Conservation (phyloP, 2,797 vertebrate genomes). For the Gouania willdenowi region DNA sequence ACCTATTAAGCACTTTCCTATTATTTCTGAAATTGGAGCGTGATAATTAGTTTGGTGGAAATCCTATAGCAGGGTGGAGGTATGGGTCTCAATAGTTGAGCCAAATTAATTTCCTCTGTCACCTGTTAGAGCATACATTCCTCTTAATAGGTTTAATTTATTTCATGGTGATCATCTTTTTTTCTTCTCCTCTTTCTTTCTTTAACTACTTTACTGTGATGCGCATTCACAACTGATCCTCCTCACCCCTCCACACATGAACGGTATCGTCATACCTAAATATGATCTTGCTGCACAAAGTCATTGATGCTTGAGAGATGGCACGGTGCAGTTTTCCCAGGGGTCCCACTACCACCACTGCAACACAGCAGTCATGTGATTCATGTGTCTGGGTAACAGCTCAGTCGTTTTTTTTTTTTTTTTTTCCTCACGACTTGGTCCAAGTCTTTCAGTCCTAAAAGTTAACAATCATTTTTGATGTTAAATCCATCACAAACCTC, state of each 20-base stretch:
- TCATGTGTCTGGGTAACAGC: constrained; percentile 56
- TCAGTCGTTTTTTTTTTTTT: constrained; percentile 4
- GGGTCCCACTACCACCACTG: constrained; percentile 52
- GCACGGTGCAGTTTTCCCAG: constrained; percentile 61
- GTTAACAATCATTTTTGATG: constrained; percentile 74
- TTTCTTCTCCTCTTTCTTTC: too few relatives aligned
- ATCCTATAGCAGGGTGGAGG: constrained; percentile 69
- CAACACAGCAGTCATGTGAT: constrained; percentile 67
- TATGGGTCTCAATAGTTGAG: constrained; percentile 72
- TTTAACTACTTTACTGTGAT: constrained; percentile 47
- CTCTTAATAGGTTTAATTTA: constrained; percentile 75
- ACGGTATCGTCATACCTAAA: constrained; percentile 48
- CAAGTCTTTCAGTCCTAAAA: constrained; percentile 65
- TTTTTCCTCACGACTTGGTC: constrained; percentile 69
- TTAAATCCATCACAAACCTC: constrained; percentile 76
- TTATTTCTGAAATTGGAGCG: constrained; percentile 76
- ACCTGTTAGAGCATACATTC: constrained; percentile 73
- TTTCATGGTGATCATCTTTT: constrained; percentile 67
- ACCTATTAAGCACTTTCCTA: constrained; percentile 75
- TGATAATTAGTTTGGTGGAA: constrained; percentile 75
- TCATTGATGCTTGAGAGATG: constrained; percentile 54
- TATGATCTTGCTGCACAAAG: constrained; percentile 34
- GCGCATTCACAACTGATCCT: constrained; percentile 51
- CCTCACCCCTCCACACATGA: constrained; percentile 30
- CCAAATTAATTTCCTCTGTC: constrained; percentile 77